Conservation (phyloP, 2,888 invertebrate genomes). For the Hermodice carunculata region DNA sequence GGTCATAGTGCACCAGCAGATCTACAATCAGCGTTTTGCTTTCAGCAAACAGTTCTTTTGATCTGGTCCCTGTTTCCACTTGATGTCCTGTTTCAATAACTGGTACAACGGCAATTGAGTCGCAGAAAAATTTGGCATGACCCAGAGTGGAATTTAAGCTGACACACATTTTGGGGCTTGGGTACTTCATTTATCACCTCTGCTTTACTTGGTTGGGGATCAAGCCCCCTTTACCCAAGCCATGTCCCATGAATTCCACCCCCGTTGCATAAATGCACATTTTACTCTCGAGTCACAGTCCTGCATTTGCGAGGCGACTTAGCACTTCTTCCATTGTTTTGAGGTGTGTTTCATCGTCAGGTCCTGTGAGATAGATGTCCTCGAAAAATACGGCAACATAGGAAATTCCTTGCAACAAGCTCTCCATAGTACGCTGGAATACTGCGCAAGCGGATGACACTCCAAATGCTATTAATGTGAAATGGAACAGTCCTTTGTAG, state of each 20-base stretch:
- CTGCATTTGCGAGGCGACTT: too few relatives aligned
- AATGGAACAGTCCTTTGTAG: background rate
- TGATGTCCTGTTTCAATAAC: background rate
- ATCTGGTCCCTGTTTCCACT: background rate
- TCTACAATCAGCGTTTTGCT: too few relatives aligned
- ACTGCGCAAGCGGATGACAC: background rate
- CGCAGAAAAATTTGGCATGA: background rate
- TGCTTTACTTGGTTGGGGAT: background rate
- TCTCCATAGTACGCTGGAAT: background rate
- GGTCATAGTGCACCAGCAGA: constrained; percentile 15
- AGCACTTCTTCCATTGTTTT: too few relatives aligned
- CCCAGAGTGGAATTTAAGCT: background rate
- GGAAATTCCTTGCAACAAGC: background rate
- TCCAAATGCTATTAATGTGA: background rate
- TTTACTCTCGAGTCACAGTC: too few relatives aligned
- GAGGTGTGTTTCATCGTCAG: too few relatives aligned
- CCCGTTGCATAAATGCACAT: background rate
- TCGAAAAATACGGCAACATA: background rate
- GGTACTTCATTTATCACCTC: background rate
- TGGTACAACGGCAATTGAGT: background rate
- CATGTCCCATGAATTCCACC: background rate
- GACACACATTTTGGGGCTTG: background rate
- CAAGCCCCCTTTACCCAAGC: background rate
- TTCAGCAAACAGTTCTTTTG: too few relatives aligned
- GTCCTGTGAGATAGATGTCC: background rate